Evolutionary conservation across 1,140 invertebrate species (phyloP), one percentile per base, ranked within the genome.

Genomic region (Hyles euphorbiae): DNA sequence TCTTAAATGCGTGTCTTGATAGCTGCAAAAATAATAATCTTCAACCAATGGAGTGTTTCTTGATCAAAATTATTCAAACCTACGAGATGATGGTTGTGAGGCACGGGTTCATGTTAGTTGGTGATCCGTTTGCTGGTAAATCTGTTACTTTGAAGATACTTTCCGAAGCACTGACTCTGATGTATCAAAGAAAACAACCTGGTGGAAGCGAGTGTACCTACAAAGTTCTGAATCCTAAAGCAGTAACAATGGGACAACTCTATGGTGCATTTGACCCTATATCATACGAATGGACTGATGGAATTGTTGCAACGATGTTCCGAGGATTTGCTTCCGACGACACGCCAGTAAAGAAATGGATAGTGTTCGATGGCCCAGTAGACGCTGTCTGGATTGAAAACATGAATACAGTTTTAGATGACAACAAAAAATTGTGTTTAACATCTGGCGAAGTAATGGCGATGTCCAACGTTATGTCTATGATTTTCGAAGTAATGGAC

Each of bases 311-410:
- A 0, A 93, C 91, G n/a, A 92, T 92, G 63, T 96, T 96, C 81
- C 90, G 94, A 58, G 90, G 90, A 53, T 95, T 93, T 90, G 91
- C 92, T 4, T 90, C 89, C 33, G 92, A 94, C 43, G 91, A 94
- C 65, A 92, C 91, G 3, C 89, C 91, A 3, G 92, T 95, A 61
- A 91, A 94, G 58, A 97, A 98, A 80, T 96, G 95, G 95, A 92
- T 96, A 40, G 92, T 96, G 53, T 96, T 94, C 81, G 97, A 98
- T 82, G 97, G 97, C 2, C 97, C 97, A 1, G 96, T 98, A 0
- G 97, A 98, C 87, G 96, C 97, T 33, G 94, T 98, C 2, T 98
- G 97, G 97, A 98, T 98, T 62, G 97, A 98, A 90, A 98, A 98
- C 87, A 94, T 98, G 92, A 98, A 98, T 81, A 98, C 97, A 1